These are phyloP conservation scores for Sibirionetta formosa DNA, from an alignment of 2,797 vertebrate species.

Conservation along the genomic window DNA sequence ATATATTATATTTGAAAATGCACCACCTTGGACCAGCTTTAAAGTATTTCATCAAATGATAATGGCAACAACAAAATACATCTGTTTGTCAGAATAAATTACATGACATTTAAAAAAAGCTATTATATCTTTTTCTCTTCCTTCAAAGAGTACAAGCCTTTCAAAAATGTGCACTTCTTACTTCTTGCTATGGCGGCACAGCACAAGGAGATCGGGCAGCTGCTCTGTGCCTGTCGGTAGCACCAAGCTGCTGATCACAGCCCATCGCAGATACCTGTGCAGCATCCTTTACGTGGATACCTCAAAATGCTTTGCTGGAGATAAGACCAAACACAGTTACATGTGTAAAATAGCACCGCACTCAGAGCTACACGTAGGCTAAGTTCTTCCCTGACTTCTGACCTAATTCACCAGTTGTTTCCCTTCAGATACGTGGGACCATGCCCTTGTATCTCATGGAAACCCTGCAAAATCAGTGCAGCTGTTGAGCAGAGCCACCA, in stretches of 20 bases:
- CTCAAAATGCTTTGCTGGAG: conserved; percentile 61
- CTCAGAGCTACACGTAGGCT: not conserved
- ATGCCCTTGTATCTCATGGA: not conserved
- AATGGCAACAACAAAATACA: conserved; percentile 84
- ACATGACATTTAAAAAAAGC: conserved; percentile 73
- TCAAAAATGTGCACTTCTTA: conserved; percentile 74
- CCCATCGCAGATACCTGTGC: conserved; percentile 5
- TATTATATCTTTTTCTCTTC: conserved; percentile 80
- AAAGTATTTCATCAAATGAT: conserved; percentile 85
- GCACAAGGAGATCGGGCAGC: conserved; percentile 58
- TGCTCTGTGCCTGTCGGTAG: conserved; percentile 76
- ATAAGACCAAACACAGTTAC: conserved; percentile 70
- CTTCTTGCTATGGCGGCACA: conserved; percentile 69
- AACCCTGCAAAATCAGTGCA: not conserved
- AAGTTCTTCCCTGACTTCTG: not conserved
- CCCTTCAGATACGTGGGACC: not conserved
- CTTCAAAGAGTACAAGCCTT: conserved; percentile 79
- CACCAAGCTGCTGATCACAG: conserved; percentile 68
- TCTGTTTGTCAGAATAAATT: conserved; percentile 86
- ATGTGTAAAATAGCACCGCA: not conserved
- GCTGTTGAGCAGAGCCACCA: not conserved
- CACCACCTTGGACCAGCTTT: conserved; percentile 84
- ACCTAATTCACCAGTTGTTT: not conserved
- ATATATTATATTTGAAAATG: conserved; percentile 84
- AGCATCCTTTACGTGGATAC: conserved; percentile 10